These are phyloP conservation scores for Busseola fusca DNA, from an alignment of 2,888 invertebrate species.

Conservation along the genomic window DNA sequence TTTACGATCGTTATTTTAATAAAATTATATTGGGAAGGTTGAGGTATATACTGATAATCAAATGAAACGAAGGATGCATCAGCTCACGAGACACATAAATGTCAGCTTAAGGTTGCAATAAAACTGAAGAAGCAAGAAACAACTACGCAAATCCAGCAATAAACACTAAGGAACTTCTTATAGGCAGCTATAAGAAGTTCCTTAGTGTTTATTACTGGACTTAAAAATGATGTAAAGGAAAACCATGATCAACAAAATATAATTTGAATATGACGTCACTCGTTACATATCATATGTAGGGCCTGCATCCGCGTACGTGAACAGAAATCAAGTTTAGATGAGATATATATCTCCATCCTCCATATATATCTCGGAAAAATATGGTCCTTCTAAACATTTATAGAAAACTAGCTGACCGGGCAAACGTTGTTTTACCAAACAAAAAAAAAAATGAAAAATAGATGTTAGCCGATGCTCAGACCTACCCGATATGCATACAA, in stretches of 20 bases:
- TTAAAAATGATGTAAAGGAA: conserved; percentile 29
- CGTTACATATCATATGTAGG: conserved; percentile 29
- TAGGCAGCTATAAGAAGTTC: conserved; percentile 16
- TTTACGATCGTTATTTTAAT: conserved; percentile 10
- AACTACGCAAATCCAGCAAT: conserved; percentile 32
- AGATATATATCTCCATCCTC: no score
- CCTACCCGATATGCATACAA: no score
- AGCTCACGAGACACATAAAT: conserved; percentile 40
- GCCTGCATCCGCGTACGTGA: conserved; percentile 42
- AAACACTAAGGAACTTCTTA: conserved; percentile 16
- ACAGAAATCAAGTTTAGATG: conserved; percentile 19
- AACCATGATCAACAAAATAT: conserved; percentile 25
- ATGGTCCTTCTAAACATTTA: conserved; percentile 15
- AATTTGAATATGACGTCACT: conserved; percentile 52
- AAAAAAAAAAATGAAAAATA: no score
- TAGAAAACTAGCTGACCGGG: no score
- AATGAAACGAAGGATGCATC: conserved; percentile 36
- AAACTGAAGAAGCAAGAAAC: conserved; percentile 32
- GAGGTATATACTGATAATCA: conserved; percentile 17
- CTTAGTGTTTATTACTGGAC: conserved; percentile 23
- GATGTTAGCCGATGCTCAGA: no score
- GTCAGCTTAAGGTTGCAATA: conserved; percentile 39
- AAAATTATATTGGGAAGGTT: conserved; percentile 8
- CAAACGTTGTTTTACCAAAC: no score
- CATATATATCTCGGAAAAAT: conserved; percentile 17